Evolutionary conservation across 2,888 invertebrate species (phyloP), one percentile per base, ranked within the genome.

Genomic region (Tetanocera ferruginea): DNA sequence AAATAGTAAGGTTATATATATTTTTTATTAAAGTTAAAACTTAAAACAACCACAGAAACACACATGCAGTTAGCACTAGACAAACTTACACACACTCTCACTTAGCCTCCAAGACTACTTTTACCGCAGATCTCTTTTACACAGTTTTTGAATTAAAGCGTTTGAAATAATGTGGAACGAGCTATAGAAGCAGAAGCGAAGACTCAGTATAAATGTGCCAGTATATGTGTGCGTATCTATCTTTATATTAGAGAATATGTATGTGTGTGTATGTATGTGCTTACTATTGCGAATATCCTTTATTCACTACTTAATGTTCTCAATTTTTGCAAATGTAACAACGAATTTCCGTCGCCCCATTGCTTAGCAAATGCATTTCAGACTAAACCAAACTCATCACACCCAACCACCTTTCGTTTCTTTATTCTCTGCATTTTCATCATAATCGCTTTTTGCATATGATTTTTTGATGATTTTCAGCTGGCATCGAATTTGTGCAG

Each of bases 401-500:
- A 37, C 37, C 37, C 37, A 6, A 37, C 37, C 37, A 37, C 37
- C 37, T 37, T 37, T 37, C 37, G 8, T 37, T 37, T 37, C 37
- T 37, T 37, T 37, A 37, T 37, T 37, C 37, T 37, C 6, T 37
- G 37, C 37, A 37, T 37, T 37, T 37, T 37, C 37, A 37, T 37
- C 6, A 37, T 37, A 37, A 37, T 37, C 37, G 69, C 49, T 31
- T 69, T 57, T 49, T 69, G 69, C 69, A 69, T 69, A 49, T 28
- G 69, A 69, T 43, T 25, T 64, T 31, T 11, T 3, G n/a, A 17
- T 31, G 64, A 64, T 25, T 28, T 64, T 28, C 49, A 69, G 43
- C 69, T 49, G 69, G 69, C 69, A 43, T 43, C 43, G 23, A 51
- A 69, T 69, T 43, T 69, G 69, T 49, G 69, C 69, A 49, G 51